phyloP scores from a whole-genome alignment of 2,113 vertebrate genomes.

The Sinocyclocheilus maitianheensis region DNA sequence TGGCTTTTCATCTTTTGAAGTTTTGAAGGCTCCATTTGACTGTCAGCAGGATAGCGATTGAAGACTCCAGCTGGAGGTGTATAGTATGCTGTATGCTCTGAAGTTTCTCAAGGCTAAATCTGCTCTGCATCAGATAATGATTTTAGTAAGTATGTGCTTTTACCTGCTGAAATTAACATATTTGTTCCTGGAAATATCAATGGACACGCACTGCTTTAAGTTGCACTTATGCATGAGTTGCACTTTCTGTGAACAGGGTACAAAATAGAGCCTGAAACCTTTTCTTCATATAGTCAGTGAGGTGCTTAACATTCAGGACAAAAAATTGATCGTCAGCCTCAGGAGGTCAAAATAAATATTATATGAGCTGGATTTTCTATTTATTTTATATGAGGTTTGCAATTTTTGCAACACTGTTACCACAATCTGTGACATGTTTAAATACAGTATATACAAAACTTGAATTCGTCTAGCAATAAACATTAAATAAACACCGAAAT shows the following conservation, averaged over 20 bases:
- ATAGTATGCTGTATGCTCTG: slow-evolving; percentile 32
- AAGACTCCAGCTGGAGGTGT: slow-evolving; percentile 43
- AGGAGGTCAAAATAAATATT: slow-evolving; percentile 14
- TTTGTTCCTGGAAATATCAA: slow-evolving; percentile 17
- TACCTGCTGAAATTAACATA: slow-evolving; percentile 14
- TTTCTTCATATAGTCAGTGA: background rate
- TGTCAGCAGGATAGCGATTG: slow-evolving; percentile 50
- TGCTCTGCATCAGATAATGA: slow-evolving; percentile 30
- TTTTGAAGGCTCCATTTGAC: slow-evolving; percentile 41
- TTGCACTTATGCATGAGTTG: background rate
- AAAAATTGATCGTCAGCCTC: background rate
- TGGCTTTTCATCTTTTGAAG: slow-evolving; percentile 52
- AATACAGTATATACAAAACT: slow-evolving; percentile 7
- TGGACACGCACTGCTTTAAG: background rate
- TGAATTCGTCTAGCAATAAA: background rate
- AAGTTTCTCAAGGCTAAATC: slow-evolving; percentile 41
- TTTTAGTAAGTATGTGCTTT: background rate
- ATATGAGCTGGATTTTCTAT: slow-evolving; percentile 7
- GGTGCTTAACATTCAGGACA: slow-evolving; percentile 4
- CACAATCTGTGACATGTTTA: background rate
- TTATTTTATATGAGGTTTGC: slow-evolving; percentile 13
- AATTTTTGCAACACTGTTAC: slow-evolving; percentile 28
- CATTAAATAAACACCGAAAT: background rate
- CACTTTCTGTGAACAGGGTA: background rate
- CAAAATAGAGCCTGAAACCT: no score